These are phyloP conservation scores for Hermatobates lingyangjiaoensis DNA, from an alignment of 1,140 invertebrate species.

Conservation along the genomic window DNA sequence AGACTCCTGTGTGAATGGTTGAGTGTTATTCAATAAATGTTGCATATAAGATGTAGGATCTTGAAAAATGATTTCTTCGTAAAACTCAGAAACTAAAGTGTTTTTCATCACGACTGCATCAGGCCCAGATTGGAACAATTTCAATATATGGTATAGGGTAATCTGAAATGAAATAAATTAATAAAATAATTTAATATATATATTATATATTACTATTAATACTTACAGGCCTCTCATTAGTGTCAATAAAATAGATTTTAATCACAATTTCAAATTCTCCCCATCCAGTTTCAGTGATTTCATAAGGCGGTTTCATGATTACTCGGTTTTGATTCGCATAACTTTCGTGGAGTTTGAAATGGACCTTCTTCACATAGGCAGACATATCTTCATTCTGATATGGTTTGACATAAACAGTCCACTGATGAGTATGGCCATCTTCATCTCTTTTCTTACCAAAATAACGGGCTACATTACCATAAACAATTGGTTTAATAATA, in stretches of 20 bases:
- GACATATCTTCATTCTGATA: slow-evolving; percentile 90
- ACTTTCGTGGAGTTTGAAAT: slow-evolving; percentile 95
- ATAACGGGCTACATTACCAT: slow-evolving; percentile 86
- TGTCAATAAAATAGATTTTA: slow-evolving; percentile 95
- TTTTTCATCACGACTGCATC: slow-evolving; percentile 47
- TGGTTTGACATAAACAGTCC: slow-evolving; percentile 95
- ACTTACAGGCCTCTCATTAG: slow-evolving; percentile 82
- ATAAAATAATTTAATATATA: neutral
- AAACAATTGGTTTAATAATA: slow-evolving; percentile 90
- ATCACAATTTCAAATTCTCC: slow-evolving; percentile 99
- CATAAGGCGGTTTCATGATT: slow-evolving; percentile 85
- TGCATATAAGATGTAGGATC: slow-evolving; percentile 90
- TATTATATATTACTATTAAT: neutral
- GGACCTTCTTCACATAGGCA: slow-evolving; percentile 85
- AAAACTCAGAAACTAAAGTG: slow-evolving; percentile 77
- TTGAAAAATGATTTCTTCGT: slow-evolving; percentile 95
- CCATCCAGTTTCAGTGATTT: slow-evolving; percentile 97
- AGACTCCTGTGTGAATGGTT: slow-evolving; percentile 47
- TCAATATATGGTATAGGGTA: slow-evolving; percentile 87
- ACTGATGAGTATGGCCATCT: slow-evolving; percentile 97
- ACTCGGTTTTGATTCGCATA: slow-evolving; percentile 89
- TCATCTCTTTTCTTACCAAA: slow-evolving; percentile 96
- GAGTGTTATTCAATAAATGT: slow-evolving; percentile 56
- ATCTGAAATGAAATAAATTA: slow-evolving; percentile 35
- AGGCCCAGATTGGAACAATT: slow-evolving; percentile 71